Base-by-base conservation (phyloP, 2,888 invertebrate species). In the Dynastes tityus region DNA sequence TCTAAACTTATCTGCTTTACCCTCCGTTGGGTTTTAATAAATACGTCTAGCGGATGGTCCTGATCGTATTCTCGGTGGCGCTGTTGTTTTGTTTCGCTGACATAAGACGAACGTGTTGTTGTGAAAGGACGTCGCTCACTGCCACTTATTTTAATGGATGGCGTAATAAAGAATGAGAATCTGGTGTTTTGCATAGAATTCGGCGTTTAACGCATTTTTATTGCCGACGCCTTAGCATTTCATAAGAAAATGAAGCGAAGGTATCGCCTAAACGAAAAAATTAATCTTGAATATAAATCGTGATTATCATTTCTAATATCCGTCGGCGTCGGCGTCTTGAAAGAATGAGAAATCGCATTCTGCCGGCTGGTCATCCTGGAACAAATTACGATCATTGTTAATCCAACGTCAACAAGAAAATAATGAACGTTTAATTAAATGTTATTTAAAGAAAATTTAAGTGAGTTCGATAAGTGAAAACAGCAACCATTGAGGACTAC, bases 61-160 rank as follows among this genome's bases (percentile, higher is more conserved):
- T 51, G 68, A 68, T 68, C 73, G 73, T 58, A 68, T 68, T 68
- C 68, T 29, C 29, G 51, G 27, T 51, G 29, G 68, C 51, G 61
- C 40, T 58, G 73, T 73, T 73, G 73, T 73, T 58, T 73, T 58
- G 58, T 73, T 73, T 73, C 58, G 73, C 73, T 73, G 73, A 73
- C 73, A 73, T 58, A 73, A 73, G 73, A 73, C 40, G 73, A 58
- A 73, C 73, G 73, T 73, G 73, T 58, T 58, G 58, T 58, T 58
- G 73, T 73, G 73, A 58, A 73, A 73, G 40, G 61, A 58, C 55
- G 40, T 58, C 73, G 58, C 73, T 37, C 58, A 40, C 58, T 58
- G 73, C 51, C 73, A 73, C 73, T 73, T 73, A 73, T 55, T 40
- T 40, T 73, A 73, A 73, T 73, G 73, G 73, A 73, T 58, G 58